Evolutionary conservation across 2,113 vertebrate genomes (phyloP).

Genomic region (Colossoma macropomum): DNA sequence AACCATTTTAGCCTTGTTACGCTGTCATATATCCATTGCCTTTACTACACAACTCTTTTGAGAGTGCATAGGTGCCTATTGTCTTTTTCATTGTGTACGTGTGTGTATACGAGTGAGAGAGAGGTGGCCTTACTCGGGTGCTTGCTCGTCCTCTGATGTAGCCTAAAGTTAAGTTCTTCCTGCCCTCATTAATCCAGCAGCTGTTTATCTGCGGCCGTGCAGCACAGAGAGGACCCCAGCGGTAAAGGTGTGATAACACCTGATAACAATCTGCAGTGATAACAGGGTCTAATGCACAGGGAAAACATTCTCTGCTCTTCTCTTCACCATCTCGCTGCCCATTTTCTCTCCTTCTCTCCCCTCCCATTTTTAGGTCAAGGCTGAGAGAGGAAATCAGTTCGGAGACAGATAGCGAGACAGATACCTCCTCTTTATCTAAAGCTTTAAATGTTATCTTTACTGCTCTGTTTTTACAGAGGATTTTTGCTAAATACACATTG

Average conservation of each 20-base stretch:
- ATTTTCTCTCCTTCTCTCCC: constrained; percentile 49
- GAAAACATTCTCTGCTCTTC: constrained; percentile 54
- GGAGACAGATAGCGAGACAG: constrained; percentile 48
- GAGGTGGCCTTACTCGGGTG: constrained; percentile 2
- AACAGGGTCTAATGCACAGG: constrained; percentile 68
- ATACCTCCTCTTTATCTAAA: constrained; percentile 59
- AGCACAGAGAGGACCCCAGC: constrained; percentile 9
- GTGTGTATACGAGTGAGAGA: neutral
- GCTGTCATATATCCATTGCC: too few species aligned
- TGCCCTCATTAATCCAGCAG: constrained; percentile 34
- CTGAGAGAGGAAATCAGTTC: constrained; percentile 51
- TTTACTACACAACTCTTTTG: too few species aligned
- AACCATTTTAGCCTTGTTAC: too few species aligned
- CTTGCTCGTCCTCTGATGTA: constrained; percentile 4
- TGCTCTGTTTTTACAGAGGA: constrained; percentile 70
- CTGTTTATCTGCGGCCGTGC: constrained; percentile 33
- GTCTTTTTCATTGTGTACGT: neutral
- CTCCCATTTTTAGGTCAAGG: constrained; percentile 69
- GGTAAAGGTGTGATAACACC: constrained; percentile 53
- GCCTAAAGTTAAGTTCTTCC: constrained; percentile 21
- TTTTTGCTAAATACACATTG: constrained; percentile 60
- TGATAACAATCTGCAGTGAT: constrained; percentile 71
- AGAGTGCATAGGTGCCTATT: too few species aligned
- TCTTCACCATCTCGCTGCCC: constrained; percentile 9
- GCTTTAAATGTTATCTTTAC: constrained; percentile 75